A percentile compares a stretch with the other conserved stretches of the same genome.
Conservation (phyloP, 2,797 vertebrate species). For the Darevskia mixta region DNA sequence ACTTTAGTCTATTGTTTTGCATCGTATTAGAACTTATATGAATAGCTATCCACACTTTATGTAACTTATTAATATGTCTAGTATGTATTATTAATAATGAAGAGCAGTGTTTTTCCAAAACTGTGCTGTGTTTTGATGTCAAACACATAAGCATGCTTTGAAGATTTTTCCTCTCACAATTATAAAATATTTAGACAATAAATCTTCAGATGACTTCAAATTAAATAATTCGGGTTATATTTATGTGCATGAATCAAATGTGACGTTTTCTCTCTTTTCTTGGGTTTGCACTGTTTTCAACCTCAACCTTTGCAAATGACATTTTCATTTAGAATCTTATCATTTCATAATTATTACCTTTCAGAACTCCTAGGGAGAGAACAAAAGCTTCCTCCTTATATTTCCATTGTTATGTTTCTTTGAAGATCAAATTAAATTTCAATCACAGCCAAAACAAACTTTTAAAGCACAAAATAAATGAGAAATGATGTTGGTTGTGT, state of each 20-base stretch:
- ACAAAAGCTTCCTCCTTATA: conserved; percentile 79
- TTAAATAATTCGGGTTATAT: conserved; percentile 75
- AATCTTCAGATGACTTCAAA: conserved; percentile 78
- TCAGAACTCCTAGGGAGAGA: conserved; percentile 79
- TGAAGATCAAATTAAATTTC: conserved; percentile 83
- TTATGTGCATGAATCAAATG: conserved; percentile 77
- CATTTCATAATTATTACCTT: conserved; percentile 85
- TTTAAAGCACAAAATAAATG: conserved; percentile 77
- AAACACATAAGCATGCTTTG: conserved; percentile 58
- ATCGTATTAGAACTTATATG: conserved; percentile 49
- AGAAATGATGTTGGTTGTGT: conserved; percentile 62
- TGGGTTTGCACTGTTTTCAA: conserved; percentile 74
- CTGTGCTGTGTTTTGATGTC: conserved; percentile 52
- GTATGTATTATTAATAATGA: conserved; percentile 67
- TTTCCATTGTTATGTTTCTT: conserved; percentile 79
- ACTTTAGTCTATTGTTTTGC: conserved; percentile 46
- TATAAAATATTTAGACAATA: conserved; percentile 78
- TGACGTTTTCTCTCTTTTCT: conserved; percentile 75
- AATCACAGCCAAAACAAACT: conserved; percentile 79
- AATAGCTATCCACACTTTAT: conserved; percentile 70
- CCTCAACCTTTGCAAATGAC: conserved; percentile 82
- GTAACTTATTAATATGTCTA: conserved; percentile 69
- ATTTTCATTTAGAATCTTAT: conserved; percentile 85
- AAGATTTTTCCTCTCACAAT: conserved; percentile 71
- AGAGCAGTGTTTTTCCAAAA: conserved; percentile 55